A percentile compares a stretch with the other conserved stretches of the same genome.
Evolutionary conservation across 1,140 invertebrate genomes (phyloP).

Genomic region (Ericerus pela): DNA sequence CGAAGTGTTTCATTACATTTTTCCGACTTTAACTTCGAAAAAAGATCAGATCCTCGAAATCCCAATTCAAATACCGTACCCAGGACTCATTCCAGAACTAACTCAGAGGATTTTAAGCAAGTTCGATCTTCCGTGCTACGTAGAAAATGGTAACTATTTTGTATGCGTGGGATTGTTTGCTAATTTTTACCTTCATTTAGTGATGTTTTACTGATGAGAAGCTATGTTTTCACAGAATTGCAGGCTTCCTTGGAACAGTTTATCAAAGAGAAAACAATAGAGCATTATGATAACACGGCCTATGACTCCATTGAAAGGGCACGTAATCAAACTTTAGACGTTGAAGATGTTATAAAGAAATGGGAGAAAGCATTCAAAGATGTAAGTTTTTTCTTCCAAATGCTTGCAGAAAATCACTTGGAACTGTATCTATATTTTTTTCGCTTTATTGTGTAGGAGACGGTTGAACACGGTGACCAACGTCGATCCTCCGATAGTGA

Average conservation of each 20-base stretch:
- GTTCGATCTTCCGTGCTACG: slow-evolving; percentile 52
- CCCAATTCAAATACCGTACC: slow-evolving; percentile 43
- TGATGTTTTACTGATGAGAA: slow-evolving; percentile 13
- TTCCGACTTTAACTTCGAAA: slow-evolving; percentile 42
- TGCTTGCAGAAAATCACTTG: too few relatives aligned
- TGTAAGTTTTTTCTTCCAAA: slow-evolving; percentile 32
- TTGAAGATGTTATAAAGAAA: slow-evolving; percentile 48
- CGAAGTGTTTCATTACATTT: slow-evolving; percentile 36
- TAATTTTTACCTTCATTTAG: background rate
- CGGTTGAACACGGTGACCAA: slow-evolving; percentile 45
- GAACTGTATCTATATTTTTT: slow-evolving; percentile 1
- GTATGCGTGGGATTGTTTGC: slow-evolving; percentile 5
- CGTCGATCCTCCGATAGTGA: slow-evolving; percentile 57
- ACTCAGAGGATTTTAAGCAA: slow-evolving; percentile 47
- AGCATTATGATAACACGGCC: slow-evolving; percentile 36
- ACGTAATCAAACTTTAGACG: slow-evolving; percentile 38
- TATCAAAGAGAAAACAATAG: slow-evolving; percentile 35
- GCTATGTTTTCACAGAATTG: slow-evolving; percentile 30
- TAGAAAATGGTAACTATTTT: slow-evolving; percentile 37
- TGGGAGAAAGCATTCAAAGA: slow-evolving; percentile 54
- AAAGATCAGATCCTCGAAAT: slow-evolving; percentile 41
- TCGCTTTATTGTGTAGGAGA: slow-evolving; percentile 28
- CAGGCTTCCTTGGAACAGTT: slow-evolving; percentile 29
- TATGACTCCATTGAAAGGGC: slow-evolving; percentile 35
- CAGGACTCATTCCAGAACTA: slow-evolving; percentile 43